These are phyloP conservation scores for Pristionchus arcanus DNA, from an alignment of 2,888 invertebrate species.

Conservation along the genomic window DNA sequence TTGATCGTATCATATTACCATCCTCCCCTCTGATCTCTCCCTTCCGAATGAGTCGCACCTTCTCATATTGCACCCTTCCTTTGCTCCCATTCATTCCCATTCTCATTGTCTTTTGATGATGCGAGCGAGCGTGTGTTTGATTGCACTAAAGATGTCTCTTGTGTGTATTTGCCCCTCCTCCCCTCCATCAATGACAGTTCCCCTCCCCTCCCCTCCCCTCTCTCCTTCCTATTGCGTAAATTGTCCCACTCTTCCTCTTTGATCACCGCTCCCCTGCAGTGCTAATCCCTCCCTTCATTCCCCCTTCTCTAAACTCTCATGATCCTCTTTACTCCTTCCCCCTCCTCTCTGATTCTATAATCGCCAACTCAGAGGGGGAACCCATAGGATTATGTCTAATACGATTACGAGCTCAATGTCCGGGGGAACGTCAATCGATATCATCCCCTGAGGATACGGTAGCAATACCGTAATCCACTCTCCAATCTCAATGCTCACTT, in stretches of 20 bases:
- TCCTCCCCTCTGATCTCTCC: background rate
- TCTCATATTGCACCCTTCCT: slow-evolving; percentile 11
- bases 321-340: slow-evolving; percentile 5
- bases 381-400: background rate
- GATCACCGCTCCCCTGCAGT: slow-evolving; percentile 7
- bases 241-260: background rate
- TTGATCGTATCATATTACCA: background rate
- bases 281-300: background rate
- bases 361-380: slow-evolving; percentile 12
- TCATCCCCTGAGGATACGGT: background rate
- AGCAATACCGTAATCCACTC: background rate
- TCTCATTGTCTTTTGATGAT: slow-evolving; percentile 33
- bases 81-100: background rate
- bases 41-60: background rate
- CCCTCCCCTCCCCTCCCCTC: background rate
- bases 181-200: background rate
- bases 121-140: background rate
- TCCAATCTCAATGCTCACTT: background rate
- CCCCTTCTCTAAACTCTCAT: slow-evolving; percentile 34
- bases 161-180: background rate
- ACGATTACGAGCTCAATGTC: background rate
- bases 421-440: background rate
- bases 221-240: background rate
- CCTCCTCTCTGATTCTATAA: background rate
- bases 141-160: slow-evolving; percentile 15